phyloP scores from a whole-genome alignment of 2,797 vertebrate genomes.

The Sebastiscus tertius region DNA sequence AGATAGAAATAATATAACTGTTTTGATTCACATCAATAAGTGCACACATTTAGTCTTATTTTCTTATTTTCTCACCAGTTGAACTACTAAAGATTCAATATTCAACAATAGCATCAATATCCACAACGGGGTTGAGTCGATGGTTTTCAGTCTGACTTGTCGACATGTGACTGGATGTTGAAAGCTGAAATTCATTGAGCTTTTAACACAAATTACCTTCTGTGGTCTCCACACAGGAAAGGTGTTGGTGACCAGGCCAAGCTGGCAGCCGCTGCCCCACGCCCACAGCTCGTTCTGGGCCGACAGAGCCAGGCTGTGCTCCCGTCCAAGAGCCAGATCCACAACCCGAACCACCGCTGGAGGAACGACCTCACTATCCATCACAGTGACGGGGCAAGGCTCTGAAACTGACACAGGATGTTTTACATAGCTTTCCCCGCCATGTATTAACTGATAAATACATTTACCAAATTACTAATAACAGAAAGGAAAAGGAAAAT shows the following conservation, averaged over 20 bases:
- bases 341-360: conserved; percentile 83
- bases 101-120: neutral
- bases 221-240: conserved; percentile 93
- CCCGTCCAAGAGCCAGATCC: conserved; percentile 92
- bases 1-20: conserved; percentile 16
- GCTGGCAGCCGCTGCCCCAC: conserved; percentile 96
- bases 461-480: neutral
- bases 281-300: conserved; percentile 94
- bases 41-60: neutral
- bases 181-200: neutral
- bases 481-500: neutral
- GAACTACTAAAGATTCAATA: neutral
- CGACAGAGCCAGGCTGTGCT: conserved; percentile 93
- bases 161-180: neutral
- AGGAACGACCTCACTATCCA: conserved; percentile 88
- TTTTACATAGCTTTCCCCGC: neutral
- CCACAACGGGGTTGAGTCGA: neutral
- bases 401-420: conserved; percentile 77
- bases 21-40: neutral
- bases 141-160: neutral
- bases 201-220: conserved; percentile 74
- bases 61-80: neutral
- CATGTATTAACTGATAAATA: neutral
- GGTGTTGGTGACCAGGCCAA: conserved; percentile 90
- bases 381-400: conserved; percentile 85